Evolutionary conservation across 2,797 vertebrate genomes (phyloP), one percentile per base, ranked within the genome.

Genomic region (Amblyraja radiata): DNA sequence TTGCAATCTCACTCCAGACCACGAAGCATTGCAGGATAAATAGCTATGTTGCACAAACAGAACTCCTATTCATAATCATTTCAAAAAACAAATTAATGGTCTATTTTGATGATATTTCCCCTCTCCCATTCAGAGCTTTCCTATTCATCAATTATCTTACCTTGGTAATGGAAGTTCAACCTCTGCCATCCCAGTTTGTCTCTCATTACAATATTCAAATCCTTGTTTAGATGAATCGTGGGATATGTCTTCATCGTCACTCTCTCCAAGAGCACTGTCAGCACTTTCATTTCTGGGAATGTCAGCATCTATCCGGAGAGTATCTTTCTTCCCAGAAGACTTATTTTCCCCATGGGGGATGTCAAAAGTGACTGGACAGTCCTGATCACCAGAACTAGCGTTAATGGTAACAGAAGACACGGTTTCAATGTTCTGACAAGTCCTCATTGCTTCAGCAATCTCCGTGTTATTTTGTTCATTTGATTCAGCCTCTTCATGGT

Each of bases 261-360:
- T 97, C 94, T 97, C 96, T n/a, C 97, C 97, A 1, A 97, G 96
- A 7, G 97, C 97, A 7, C 97, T 98, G 80, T 98, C 97, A 1
- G 96, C 97, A 94, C 97, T 98, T 94, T 97, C 97, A 0, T 97
- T 98, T 91, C 97, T 95, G 93, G 95, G 97, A 95, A 98, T 96
- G 93, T 97, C 96, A 86, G 96, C 95, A 94, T 95, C 95, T 1
- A n/a, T 81, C 94, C 95, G 95, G 93, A 95, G 94, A 76, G 84
- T 1, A 13, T 61, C 94, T 93, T 94, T 95, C 88, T 93, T 81
- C 74, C 80, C 13, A 93, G 94, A 94, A 93, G 61, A 93, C 58
- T 74, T 46, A 14, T 46, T 39, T 46, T 96, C 95, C 96, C 95
- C 95, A 95, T 93, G 94, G 95, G 95, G 95, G 95, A 96, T 93